These are phyloP conservation scores for Podarcis raffonei DNA, from an alignment of 2,113 vertebrate species.

Conservation along the genomic window DNA sequence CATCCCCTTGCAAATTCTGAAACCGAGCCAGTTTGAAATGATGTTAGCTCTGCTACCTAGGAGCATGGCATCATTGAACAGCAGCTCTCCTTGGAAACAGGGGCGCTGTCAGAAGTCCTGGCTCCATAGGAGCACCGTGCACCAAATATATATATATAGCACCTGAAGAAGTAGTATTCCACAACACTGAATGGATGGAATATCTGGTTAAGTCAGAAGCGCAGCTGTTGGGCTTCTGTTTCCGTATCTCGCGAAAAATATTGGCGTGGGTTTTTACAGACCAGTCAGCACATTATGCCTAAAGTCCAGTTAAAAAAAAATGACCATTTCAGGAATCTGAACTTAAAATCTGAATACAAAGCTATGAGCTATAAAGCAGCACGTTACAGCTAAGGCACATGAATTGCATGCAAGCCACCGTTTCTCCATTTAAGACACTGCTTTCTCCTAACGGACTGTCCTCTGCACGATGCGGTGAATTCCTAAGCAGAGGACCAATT, in stretches of 20 bases:
- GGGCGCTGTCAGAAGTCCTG: constrained; percentile 47
- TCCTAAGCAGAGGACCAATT: constrained; percentile 67
- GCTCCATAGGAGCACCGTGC: constrained; percentile 71
- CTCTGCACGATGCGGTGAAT: constrained; percentile 60
- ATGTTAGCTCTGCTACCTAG: constrained; percentile 27
- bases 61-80: constrained; percentile 43
- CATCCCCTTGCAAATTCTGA: constrained; percentile 58
- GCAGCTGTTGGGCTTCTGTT: constrained; percentile 36
- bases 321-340: constrained; percentile 61
- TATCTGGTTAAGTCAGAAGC: constrained; percentile 46
- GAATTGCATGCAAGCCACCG: constrained; percentile 74
- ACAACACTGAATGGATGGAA: constrained; percentile 43
- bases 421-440: constrained; percentile 64
- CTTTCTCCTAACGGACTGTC: constrained; percentile 48
- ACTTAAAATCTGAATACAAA: constrained; percentile 68
- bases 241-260: constrained; percentile 40
- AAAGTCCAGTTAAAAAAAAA: constrained; percentile 64
- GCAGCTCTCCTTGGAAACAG: constrained; percentile 48
- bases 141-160: constrained; percentile 52
- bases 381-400: constrained; percentile 80
- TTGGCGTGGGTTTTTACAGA: constrained; percentile 63
- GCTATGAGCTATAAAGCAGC: constrained; percentile 76
- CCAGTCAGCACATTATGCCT: constrained; percentile 71
- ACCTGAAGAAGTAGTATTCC: constrained; percentile 58
- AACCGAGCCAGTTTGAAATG: constrained; percentile 49